A percentile compares a stretch with the other conserved stretches of the same genome.
phyloP scores from a whole-genome alignment of 2,797 vertebrate species.

The Paedocypris micromegethes region DNA sequence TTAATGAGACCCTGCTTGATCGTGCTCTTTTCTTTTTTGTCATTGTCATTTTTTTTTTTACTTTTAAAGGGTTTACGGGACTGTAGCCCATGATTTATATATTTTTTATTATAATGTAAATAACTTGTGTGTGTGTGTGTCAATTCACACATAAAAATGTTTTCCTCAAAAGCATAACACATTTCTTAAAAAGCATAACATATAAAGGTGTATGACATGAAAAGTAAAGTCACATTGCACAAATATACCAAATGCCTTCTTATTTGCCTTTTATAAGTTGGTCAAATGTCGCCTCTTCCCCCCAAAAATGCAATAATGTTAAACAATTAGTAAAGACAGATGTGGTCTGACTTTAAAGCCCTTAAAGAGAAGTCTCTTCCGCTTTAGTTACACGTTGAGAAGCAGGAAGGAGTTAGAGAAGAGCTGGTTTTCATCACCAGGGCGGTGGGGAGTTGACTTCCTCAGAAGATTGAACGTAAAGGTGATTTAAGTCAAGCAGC shows the following conservation, averaged over 20 bases:
- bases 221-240: no score
- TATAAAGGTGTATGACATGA: no score
- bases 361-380: constrained; percentile 65
- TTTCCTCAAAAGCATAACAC: no score
- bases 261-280: no score
- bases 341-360: constrained; percentile 67
- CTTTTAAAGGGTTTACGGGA: background rate
- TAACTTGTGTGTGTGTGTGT: no score
- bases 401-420: constrained; percentile 54
- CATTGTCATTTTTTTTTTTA: constrained; percentile 10
- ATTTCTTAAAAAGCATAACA: no score
- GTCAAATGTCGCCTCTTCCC: no score
- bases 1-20: background rate
- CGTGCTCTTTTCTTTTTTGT: background rate
- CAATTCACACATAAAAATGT: no score
- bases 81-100: no score
- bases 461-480: constrained; percentile 57
- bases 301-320: no score
- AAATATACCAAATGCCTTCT: no score
- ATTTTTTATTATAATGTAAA: no score
- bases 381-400: constrained; percentile 48
- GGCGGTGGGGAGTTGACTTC: constrained; percentile 53
- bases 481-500: constrained; percentile 67
- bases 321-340: constrained; percentile 15
- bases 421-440: constrained; percentile 53